Evolutionary conservation across 2,888 invertebrate genomes (phyloP).

Genomic region (Lepidonotus clava): DNA sequence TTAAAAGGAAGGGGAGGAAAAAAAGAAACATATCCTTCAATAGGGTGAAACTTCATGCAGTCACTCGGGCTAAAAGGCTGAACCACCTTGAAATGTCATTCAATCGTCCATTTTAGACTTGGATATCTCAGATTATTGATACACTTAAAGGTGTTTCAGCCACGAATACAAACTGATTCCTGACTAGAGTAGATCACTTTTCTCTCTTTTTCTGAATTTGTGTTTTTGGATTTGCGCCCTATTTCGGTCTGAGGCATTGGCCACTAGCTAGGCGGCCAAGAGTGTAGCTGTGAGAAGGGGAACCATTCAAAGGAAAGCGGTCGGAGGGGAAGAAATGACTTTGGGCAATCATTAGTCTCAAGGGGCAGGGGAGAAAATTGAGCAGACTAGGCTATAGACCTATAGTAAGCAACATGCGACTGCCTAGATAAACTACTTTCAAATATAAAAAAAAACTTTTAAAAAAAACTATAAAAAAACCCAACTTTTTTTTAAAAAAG

Average conservation of each 20-base stretch:
- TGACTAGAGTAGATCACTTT: not conserved
- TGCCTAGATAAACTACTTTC: too few species aligned
- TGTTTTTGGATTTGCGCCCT: not conserved
- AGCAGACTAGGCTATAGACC: too few species aligned
- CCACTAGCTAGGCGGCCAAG: too few species aligned
- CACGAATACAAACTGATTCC: not conserved
- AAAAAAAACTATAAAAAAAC: too few species aligned
- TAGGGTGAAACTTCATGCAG: conserved; percentile 25
- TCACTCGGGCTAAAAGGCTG: conserved; percentile 6
- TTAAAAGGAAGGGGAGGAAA: conserved; percentile 28
- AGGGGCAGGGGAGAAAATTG: too few species aligned
- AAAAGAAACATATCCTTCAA: conserved; percentile 41
- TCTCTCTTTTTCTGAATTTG: not conserved
- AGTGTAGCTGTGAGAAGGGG: too few species aligned
- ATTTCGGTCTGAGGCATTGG: conserved; percentile 4
- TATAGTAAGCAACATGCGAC: too few species aligned
- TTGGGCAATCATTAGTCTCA: too few species aligned
- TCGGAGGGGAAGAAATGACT: not conserved
- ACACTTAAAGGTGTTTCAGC: not conserved
- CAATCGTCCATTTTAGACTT: too few species aligned
- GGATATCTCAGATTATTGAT: not conserved
- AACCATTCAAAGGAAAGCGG: too few species aligned
- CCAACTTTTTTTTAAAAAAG: too few species aligned
- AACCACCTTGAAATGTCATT: not conserved
- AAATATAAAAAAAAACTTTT: too few species aligned